Conservation (phyloP, 2,797 vertebrate genomes). For the Podargus strigoides region DNA sequence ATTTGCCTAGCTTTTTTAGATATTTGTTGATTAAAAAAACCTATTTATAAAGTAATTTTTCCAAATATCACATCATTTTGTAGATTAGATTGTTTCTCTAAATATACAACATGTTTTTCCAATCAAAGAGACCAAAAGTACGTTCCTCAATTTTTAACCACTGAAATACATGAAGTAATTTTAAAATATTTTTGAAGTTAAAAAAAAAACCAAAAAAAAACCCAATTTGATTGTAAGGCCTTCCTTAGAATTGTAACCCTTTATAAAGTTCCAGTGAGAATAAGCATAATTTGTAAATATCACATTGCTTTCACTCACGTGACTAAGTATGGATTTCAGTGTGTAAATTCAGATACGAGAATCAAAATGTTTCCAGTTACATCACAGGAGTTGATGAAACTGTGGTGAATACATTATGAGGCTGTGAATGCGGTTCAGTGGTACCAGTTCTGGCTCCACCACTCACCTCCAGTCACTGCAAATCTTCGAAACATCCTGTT, state of each 20-base stretch:
- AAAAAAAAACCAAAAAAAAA: neutral
- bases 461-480: neutral
- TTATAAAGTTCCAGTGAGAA: neutral
- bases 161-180: neutral
- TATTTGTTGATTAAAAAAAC: neutral
- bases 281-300: neutral
- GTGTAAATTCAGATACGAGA: neutral
- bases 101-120: neutral
- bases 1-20: neutral
- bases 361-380: neutral
- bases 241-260: neutral
- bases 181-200: neutral
- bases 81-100: neutral
- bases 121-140: neutral
- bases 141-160: neutral
- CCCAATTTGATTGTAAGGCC: neutral
- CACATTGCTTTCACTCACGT: neutral
- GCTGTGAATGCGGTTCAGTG: neutral
- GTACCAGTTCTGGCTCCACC: neutral
- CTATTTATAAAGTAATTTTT: neutral
- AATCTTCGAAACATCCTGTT: neutral
- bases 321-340: neutral
- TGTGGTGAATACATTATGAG: neutral
- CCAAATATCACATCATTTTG: neutral
- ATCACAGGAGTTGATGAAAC: neutral